Conservation (phyloP, 1,140 invertebrate species). For the Lepidotrigona ventralis region DNA sequence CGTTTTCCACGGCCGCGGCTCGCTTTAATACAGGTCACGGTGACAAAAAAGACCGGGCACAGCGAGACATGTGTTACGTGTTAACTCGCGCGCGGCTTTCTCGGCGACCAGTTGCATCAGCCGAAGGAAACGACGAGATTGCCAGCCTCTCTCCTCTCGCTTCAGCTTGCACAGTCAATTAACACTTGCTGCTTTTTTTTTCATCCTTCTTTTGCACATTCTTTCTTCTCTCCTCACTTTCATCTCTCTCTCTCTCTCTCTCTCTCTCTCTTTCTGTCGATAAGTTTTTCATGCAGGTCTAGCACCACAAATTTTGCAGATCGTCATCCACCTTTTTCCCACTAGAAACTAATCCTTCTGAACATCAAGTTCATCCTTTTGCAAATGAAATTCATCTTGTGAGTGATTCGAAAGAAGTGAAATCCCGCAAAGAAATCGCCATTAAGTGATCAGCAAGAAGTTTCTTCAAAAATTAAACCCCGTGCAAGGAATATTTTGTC, state of each 20-base stretch:
- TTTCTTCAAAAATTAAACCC: too few species aligned
- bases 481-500: too few species aligned
- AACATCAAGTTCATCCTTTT: too few species aligned
- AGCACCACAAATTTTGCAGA: too few species aligned
- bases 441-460: too few species aligned
- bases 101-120: slow-evolving; percentile 40
- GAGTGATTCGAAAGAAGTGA: too few species aligned
- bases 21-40: slow-evolving; percentile 31
- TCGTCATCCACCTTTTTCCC: too few species aligned
- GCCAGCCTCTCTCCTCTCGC: background rate
- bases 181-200: slow-evolving; percentile 9
- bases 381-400: too few species aligned
- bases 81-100: slow-evolving; percentile 52
- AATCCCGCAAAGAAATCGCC: too few species aligned
- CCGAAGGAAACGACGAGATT: slow-evolving; percentile 1
- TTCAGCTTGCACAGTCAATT: slow-evolving; percentile 21
- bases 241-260: background rate
- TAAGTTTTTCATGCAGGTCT: background rate
- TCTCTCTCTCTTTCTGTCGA: background rate
- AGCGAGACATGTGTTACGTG: slow-evolving; percentile 57
- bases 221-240: background rate
- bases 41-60: slow-evolving; percentile 27
- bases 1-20: slow-evolving; percentile 20
- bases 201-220: background rate
- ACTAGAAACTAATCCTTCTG: too few species aligned